Evolutionary conservation across 2,888 invertebrate species (phyloP).

Genomic region (Euzophera pinguis): DNA sequence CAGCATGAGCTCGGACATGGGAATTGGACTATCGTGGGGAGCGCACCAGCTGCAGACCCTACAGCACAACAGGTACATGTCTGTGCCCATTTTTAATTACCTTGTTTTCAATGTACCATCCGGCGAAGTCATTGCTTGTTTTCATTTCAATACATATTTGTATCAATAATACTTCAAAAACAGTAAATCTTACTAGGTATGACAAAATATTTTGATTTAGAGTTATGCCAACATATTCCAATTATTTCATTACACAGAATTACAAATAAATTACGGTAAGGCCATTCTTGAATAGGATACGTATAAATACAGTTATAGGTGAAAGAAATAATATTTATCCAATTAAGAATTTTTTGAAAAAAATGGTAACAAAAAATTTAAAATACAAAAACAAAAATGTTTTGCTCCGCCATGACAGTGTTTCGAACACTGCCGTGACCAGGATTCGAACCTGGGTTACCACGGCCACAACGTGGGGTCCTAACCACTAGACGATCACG

Average conservation of each 20-base stretch:
- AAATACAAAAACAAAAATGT: constrained; percentile 10
- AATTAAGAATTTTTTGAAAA: neutral
- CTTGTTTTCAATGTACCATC: constrained; percentile 13
- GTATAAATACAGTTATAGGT: too few relatives aligned
- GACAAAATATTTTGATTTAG: too few relatives aligned
- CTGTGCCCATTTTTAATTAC: constrained; percentile 62
- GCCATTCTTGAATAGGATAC: too few relatives aligned
- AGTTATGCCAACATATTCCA: too few relatives aligned
- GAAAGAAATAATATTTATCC: too few relatives aligned
- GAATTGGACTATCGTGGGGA: constrained; percentile 84
- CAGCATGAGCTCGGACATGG: constrained; percentile 87
- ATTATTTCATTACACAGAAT: too few relatives aligned
- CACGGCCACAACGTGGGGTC: constrained; percentile 86
- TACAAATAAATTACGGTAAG: too few relatives aligned
- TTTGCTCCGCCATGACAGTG: constrained; percentile 22
- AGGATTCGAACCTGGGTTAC: constrained; percentile 85
- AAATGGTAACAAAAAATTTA: neutral
- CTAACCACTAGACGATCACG: constrained; percentile 88
- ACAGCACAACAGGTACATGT: constrained; percentile 85
- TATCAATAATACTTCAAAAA: too few relatives aligned
- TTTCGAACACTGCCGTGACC: constrained; percentile 80
- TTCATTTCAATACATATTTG: neutral
- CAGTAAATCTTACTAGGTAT: too few relatives aligned
- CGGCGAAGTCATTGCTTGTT: neutral
- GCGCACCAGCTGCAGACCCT: constrained; percentile 85